Conservation (phyloP, 2,888 invertebrate genomes). For the Arge pagana region DNA sequence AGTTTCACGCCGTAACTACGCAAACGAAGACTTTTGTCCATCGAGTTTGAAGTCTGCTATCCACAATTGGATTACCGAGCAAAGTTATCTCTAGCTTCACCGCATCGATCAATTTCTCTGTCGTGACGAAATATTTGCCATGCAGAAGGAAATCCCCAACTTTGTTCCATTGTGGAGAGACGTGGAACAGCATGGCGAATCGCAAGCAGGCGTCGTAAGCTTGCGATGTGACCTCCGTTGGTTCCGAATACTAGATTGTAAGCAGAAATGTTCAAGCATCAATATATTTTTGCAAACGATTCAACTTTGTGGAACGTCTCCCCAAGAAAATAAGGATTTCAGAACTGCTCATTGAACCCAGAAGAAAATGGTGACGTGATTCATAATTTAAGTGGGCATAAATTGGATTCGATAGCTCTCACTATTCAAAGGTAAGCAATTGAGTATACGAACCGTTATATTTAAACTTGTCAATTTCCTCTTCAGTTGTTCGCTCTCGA, state of each 20-base stretch:
- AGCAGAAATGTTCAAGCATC: no score
- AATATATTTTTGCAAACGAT: background rate
- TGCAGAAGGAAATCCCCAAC: constrained; percentile 41
- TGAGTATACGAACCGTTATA: constrained; percentile 36
- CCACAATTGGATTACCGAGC: constrained; percentile 33
- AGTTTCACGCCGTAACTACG: no score
- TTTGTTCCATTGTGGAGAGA: constrained; percentile 52
- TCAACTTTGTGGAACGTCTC: constrained; percentile 1
- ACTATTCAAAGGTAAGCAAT: no score
- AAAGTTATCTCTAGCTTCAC: constrained; percentile 41
- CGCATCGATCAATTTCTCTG: constrained; percentile 34
- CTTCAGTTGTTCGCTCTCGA: constrained; percentile 35
- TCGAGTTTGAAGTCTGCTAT: no score
- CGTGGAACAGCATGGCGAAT: constrained; percentile 47
- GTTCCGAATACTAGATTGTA: constrained; percentile 36
- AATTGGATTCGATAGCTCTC: no score
- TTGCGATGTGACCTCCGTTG: constrained; percentile 35
- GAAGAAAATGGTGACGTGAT: no score
- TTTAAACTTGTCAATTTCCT: constrained; percentile 35
- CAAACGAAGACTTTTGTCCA: no score
- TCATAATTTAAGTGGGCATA: no score
- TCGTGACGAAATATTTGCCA: constrained; percentile 43
- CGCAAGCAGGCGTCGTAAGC: constrained; percentile 48
- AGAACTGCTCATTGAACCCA: no score
- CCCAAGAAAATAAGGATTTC: constrained; percentile 8